A percentile compares a stretch with the other conserved stretches of the same genome.
Evolutionary conservation across 2,888 invertebrate genomes (phyloP).

Genomic region (Thera obeliscata): DNA sequence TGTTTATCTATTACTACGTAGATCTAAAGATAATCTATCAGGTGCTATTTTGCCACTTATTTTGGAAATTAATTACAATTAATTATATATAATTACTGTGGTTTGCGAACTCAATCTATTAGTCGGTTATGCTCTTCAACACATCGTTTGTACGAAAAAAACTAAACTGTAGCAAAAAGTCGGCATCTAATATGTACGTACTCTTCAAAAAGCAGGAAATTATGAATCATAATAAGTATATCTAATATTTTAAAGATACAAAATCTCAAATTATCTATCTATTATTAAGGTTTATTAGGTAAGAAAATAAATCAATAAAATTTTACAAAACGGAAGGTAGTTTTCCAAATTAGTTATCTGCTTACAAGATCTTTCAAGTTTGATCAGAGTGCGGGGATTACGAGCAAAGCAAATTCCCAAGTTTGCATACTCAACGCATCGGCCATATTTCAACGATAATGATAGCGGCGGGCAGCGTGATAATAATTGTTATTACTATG

Average conservation of each 20-base stretch:
- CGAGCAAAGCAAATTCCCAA: constrained; percentile 60
- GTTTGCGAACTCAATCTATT: constrained; percentile 37
- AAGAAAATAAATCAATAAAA: no score
- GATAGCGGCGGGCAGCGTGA: constrained; percentile 81
- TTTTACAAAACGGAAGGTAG: neutral
- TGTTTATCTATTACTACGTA: constrained; percentile 56
- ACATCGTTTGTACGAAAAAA: constrained; percentile 29
- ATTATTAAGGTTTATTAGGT: no score
- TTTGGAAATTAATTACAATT: constrained; percentile 44
- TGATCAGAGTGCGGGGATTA: constrained; percentile 15
- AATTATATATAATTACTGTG: constrained; percentile 38
- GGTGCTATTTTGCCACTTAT: constrained; percentile 50
- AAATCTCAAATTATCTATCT: no score
- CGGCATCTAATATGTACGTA: neutral
- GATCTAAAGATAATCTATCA: constrained; percentile 52
- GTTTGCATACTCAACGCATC: constrained; percentile 75
- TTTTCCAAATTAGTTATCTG: neutral
- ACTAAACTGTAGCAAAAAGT: neutral
- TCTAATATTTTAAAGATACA: no score
- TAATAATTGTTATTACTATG: constrained; percentile 85
- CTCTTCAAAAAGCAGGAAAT: neutral
- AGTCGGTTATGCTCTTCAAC: constrained; percentile 38
- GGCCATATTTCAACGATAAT: constrained; percentile 82
- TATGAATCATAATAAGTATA: neutral
- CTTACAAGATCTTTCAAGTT: constrained; percentile 7